Base-by-base conservation (phyloP, 2,113 vertebrate genomes). In the Atractosteus spatula region DNA sequence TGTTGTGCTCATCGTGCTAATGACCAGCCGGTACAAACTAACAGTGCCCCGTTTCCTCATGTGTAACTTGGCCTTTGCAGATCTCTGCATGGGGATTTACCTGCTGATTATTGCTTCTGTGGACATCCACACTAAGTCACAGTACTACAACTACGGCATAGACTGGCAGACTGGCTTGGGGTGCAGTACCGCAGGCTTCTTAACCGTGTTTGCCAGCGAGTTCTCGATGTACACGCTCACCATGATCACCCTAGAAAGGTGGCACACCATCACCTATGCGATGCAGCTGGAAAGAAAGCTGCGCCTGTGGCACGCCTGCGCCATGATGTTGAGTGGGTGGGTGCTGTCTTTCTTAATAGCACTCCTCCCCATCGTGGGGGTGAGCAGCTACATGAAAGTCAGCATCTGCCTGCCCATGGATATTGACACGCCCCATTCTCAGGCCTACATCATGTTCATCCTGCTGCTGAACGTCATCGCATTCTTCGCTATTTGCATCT, bases 381-480 rank as follows among this genome's bases (percentile, higher is more conserved):
- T 99, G 83, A 99, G 97, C 89, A 97, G 95, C 86, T 99, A 99
- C 79, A 91, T 92, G 83, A 98, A 98, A 85, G 97, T 93, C 67
- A 98, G 97, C 81, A 97, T 99, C 87, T 99, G 97, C 71, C 88
- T 99, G 12, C 97, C 97, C 4, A 99, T 99, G 97, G 96, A 99
- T 51, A 94, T 99, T 47, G 95, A 96, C 75, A 91, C 89, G 0
- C 71, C 78, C 0, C 59, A 81, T 72, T 91, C 97, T 16, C 97
- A 98, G 81, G 84, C 91, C 1, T 99, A 96, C 0, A 84, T 99
- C 6, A 81, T 98, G 57, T 89, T 88, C 41, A 85, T 99, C 3
- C 85, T 99, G 7, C 89, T 96, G 55, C 87, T 99, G 73, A 98
- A 99, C 2, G 93, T 98, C 2, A 76, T 95, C 0, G 96, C 97